Evolutionary conservation across 2,797 vertebrate species (phyloP).

Genomic region (Molothrus aeneus): DNA sequence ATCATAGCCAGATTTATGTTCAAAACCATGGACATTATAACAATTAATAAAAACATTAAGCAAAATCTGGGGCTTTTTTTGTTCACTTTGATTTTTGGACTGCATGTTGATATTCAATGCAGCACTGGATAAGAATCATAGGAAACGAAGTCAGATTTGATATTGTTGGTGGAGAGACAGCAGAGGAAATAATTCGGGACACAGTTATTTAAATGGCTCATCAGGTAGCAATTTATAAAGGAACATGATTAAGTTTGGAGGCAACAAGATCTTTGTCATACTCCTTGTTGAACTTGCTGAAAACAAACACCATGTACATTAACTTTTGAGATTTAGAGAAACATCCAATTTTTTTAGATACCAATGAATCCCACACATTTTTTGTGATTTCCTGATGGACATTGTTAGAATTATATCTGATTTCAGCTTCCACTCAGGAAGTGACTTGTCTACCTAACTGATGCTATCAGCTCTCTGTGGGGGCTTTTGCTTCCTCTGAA

Average conservation of each 20-base stretch:
- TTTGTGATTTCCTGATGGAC: slow-evolving; percentile 24
- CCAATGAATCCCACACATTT: not conserved
- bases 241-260: not conserved
- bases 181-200: slow-evolving; percentile 21
- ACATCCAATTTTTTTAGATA: not conserved
- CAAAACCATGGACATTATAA: not conserved
- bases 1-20: not conserved
- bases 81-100: not conserved
- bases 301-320: not conserved
- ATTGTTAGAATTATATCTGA: slow-evolving; percentile 41
- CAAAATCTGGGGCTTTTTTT: rapidly evolving
- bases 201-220: not conserved
- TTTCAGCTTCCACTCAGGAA: slow-evolving; percentile 44
- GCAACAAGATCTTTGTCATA: slow-evolving; percentile 36
- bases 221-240: not conserved
- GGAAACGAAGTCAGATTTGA: slow-evolving; percentile 40
- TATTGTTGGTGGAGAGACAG: slow-evolving; percentile 12
- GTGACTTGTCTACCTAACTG: not conserved
- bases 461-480: not conserved
- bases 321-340: not conserved
- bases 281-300: not conserved
- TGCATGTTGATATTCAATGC: not conserved
- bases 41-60: not conserved
- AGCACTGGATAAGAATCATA: slow-evolving; percentile 15
- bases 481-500: not conserved